phyloP scores from a whole-genome alignment of 1,140 invertebrate genomes.

The Pseudomyrmex gracilis region DNA sequence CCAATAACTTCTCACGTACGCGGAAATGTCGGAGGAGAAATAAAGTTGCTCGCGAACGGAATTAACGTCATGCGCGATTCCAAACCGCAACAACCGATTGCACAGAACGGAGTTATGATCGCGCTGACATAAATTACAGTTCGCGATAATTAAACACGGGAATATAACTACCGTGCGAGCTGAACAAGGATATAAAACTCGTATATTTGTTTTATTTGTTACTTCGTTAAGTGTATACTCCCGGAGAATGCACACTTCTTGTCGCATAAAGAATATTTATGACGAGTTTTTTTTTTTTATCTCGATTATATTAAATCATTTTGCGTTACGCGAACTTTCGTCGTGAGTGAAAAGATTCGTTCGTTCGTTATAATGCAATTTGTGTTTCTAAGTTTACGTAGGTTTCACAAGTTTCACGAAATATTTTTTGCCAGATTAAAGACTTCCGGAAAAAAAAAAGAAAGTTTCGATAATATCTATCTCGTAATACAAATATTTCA shows the following conservation, averaged over 20 bases:
- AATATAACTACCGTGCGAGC: conserved; percentile 37
- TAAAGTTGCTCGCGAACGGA: background rate
- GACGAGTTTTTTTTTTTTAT: conserved; percentile 9
- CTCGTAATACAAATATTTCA: background rate
- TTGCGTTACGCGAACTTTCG: conserved; percentile 1
- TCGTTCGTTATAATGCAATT: background rate
- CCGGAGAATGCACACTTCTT: conserved; percentile 17
- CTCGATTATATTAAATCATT: conserved; percentile 22
- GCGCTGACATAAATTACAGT: conserved; percentile 22
- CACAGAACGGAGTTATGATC: conserved; percentile 2
- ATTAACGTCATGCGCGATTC: conserved; percentile 27
- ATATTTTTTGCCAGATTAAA: background rate
- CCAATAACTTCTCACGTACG: background rate
- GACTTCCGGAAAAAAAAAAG: conserved; percentile 10
- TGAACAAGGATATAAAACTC: conserved; percentile 13
- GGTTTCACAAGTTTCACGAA: conserved; percentile 10
- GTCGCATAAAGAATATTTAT: conserved; percentile 11
- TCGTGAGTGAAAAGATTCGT: background rate
- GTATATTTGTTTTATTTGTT: conserved; percentile 11
- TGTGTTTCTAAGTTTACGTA: conserved; percentile 5
- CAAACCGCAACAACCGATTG: conserved; percentile 11
- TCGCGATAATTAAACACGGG: conserved; percentile 42
- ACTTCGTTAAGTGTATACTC: background rate
- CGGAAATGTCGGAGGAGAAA: conserved; percentile 5
- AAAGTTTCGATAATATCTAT: background rate